phyloP scores from a whole-genome alignment of 2,797 vertebrate genomes.

The Mionectes olivaceus region DNA sequence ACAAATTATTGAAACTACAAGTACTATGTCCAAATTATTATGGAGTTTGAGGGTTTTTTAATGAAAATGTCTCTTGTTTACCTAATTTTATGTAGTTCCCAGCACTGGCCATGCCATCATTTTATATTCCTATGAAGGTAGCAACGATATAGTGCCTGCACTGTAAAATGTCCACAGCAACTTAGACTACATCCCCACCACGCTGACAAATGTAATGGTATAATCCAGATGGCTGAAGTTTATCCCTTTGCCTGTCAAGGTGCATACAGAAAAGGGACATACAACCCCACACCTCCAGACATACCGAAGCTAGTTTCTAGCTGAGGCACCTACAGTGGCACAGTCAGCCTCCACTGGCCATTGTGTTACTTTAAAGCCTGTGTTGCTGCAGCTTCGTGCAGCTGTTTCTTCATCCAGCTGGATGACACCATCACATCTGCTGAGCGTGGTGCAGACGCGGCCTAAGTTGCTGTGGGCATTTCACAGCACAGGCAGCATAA shows the following conservation, averaged over 20 bases:
- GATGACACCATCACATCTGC: neutral
- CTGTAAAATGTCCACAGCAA: neutral
- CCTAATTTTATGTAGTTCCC: neutral
- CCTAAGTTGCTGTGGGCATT: neutral
- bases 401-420: neutral
- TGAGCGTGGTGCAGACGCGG: rapidly evolving
- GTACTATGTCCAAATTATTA: neutral
- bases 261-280: neutral
- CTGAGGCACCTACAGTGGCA: neutral
- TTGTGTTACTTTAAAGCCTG: rapidly evolving
- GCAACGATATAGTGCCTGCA: neutral
- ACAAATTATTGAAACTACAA: neutral
- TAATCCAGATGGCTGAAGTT: neutral
- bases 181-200: rapidly evolving
- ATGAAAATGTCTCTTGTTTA: neutral
- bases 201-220: rapidly evolving
- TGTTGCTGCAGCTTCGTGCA: rapidly evolving
- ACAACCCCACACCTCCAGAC: rapidly evolving
- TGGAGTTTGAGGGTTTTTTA: neutral
- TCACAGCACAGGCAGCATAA: neutral
- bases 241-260: neutral
- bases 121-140: neutral
- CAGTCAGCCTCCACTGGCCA: neutral
- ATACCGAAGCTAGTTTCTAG: neutral
- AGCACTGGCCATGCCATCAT: neutral